Evolutionary conservation across 1,140 invertebrate species (phyloP).

Genomic region (Cephus cinctus): DNA sequence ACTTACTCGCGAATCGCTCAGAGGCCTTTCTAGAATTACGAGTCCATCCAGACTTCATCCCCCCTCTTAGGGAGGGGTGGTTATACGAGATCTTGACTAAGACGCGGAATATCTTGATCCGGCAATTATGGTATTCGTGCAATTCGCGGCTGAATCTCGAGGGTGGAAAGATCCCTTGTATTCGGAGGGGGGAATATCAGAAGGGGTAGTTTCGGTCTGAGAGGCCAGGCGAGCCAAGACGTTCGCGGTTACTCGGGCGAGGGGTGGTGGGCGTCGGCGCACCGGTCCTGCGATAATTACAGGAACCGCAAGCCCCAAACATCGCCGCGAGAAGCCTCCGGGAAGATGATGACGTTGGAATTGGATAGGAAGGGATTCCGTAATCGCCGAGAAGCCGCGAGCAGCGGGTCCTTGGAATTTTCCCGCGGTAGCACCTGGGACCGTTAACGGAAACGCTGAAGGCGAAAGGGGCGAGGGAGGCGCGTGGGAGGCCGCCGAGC

Average conservation of each 20-base stretch:
- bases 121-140: constrained; percentile 41
- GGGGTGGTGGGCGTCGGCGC: no score
- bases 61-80: no score
- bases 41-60: no score
- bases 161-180: constrained; percentile 12
- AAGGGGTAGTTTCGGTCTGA: constrained; percentile 19
- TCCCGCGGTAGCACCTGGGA: no score
- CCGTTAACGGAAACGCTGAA: no score
- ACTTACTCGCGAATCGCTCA: no score
- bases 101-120: constrained; percentile 50
- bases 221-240: constrained; percentile 39
- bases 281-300: constrained; percentile 54
- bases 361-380: neutral
- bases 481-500: no score
- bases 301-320: constrained; percentile 50
- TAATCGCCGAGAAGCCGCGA: neutral
- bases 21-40: no score
- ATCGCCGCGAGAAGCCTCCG: constrained; percentile 25
- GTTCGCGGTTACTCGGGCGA: constrained; percentile 43
- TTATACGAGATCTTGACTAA: no score
- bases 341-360: no score
- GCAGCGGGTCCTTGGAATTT: no score
- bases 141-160: constrained; percentile 28
- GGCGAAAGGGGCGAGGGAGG: no score
- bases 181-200: constrained; percentile 20